Percentiles rank a stretch among this genome's conserved stretches.
Evolutionary conservation across 1,140 invertebrate species (phyloP).

Genomic region (Hylyphantes graminicola): DNA sequence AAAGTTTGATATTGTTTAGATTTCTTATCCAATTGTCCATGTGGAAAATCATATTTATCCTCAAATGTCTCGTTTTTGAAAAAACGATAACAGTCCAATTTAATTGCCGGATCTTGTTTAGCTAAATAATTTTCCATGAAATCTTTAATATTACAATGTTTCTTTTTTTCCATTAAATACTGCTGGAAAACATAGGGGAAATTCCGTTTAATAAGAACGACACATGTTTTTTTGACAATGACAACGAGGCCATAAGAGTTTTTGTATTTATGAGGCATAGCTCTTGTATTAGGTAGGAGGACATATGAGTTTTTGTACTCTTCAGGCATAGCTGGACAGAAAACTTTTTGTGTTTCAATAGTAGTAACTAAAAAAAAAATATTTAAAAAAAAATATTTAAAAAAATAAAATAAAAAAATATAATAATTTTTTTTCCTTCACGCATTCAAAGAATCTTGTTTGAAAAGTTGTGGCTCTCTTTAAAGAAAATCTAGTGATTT

Average conservation of each 20-base stretch:
- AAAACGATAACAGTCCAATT: background rate
- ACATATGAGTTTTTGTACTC: no score
- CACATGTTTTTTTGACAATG: background rate
- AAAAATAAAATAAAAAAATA: no score
- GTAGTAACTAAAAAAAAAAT: no score
- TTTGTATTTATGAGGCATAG: background rate
- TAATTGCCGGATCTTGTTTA: background rate
- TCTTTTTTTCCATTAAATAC: background rate
- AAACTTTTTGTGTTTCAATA: no score
- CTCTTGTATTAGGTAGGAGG: no score
- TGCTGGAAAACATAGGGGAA: background rate
- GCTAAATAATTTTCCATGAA: background rate
- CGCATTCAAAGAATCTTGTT: no score
- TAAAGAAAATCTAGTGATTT: no score
- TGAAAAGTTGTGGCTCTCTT: no score
- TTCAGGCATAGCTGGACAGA: no score
- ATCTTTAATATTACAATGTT: background rate
- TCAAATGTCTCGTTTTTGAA: background rate
- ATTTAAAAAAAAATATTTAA: no score
- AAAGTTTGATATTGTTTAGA: background rate
- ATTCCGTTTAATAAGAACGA: background rate
- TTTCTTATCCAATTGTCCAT: background rate
- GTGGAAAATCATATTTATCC: conserved; percentile 6
- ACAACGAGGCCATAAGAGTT: background rate
- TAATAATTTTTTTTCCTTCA: no score